phyloP scores from a whole-genome alignment of 2,888 invertebrate species.

The Cephonodes hylas region DNA sequence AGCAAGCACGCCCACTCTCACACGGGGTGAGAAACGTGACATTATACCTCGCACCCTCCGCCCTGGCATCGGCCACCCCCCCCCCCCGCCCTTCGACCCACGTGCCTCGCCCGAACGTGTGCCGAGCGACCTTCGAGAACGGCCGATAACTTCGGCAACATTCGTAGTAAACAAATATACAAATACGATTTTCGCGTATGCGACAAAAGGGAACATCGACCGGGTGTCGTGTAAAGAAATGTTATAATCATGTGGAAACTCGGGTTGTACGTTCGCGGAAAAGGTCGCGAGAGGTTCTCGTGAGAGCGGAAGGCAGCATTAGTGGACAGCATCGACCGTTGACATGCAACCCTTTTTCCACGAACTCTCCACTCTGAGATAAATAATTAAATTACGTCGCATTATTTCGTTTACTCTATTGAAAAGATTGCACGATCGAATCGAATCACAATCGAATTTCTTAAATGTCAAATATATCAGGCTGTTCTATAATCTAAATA shows the following conservation, averaged over 20 bases:
- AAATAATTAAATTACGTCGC: background rate
- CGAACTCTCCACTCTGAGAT: background rate
- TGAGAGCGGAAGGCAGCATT: background rate
- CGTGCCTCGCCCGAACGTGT: conserved; percentile 42
- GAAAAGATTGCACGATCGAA: background rate
- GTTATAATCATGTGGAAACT: background rate
- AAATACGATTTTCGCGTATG: background rate
- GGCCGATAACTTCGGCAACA: conserved; percentile 22
- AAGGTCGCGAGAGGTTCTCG: background rate
- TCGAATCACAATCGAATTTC: background rate
- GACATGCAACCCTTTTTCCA: background rate
- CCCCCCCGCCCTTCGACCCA: conserved; percentile 31
- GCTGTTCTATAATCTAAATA: background rate
- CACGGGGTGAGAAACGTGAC: conserved; percentile 52
- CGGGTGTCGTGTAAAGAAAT: background rate
- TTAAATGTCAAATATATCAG: background rate
- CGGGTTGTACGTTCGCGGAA: background rate
- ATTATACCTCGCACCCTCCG: conserved; percentile 39
- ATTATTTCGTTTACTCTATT: background rate
- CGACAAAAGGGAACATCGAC: background rate
- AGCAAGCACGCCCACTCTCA: conserved; percentile 40
- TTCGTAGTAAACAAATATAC: conserved; percentile 1
- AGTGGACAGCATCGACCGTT: background rate
- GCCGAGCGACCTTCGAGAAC: conserved; percentile 31
- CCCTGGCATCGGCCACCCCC: conserved; percentile 7